phyloP scores from a whole-genome alignment of 2,888 invertebrate genomes.

The Azorinus chamasolen region DNA sequence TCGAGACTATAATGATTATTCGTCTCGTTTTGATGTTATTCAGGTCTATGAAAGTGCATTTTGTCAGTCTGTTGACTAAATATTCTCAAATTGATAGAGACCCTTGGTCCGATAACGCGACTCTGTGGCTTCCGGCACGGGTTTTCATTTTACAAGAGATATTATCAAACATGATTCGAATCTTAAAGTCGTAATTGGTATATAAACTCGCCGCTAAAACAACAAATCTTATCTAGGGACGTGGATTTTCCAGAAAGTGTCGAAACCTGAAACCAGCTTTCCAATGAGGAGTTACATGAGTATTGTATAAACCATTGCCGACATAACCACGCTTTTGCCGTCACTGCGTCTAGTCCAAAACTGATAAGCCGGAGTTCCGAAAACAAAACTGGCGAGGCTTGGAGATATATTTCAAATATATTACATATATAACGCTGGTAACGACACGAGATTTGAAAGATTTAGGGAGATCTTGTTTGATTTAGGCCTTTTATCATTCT shows the following conservation, averaged over 20 bases:
- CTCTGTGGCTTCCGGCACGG: too few relatives aligned
- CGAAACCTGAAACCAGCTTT: slow-evolving; percentile 9
- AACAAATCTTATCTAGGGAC: slow-evolving; percentile 7
- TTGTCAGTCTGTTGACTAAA: too few relatives aligned
- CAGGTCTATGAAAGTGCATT: too few relatives aligned
- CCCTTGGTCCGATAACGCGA: too few relatives aligned
- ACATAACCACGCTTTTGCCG: slow-evolving; percentile 26
- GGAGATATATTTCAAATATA: slow-evolving; percentile 58
- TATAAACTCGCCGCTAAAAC: slow-evolving; percentile 13
- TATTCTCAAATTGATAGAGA: too few relatives aligned
- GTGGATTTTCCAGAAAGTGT: not conserved
- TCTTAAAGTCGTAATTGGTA: not conserved
- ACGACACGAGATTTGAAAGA: slow-evolving; percentile 57
- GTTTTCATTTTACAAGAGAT: too few relatives aligned
- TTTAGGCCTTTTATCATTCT: slow-evolving; percentile 50
- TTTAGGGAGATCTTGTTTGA: slow-evolving; percentile 57
- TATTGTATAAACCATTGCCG: not conserved
- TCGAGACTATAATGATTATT: too few relatives aligned
- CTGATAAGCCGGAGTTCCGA: slow-evolving; percentile 51
- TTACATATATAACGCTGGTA: slow-evolving; percentile 52
- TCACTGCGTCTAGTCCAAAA: slow-evolving; percentile 52
- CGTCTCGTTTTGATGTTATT: too few relatives aligned
- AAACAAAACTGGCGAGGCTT: slow-evolving; percentile 57
- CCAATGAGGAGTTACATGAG: not conserved
- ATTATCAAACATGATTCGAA: too few relatives aligned